Conservation (phyloP, 2,888 invertebrate species). For the Agonopterix subpropinquella region DNA sequence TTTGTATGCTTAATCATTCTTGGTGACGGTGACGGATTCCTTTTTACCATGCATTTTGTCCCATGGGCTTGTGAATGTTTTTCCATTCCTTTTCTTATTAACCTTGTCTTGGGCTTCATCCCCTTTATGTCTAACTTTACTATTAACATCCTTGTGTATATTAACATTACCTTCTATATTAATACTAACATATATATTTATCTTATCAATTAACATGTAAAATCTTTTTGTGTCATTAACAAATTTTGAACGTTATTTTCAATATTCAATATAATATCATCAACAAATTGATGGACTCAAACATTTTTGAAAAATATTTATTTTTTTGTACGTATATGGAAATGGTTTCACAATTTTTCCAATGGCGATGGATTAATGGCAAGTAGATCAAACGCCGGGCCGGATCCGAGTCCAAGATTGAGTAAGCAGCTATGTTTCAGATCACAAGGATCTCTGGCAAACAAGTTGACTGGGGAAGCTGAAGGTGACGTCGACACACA, state of each 20-base stretch:
- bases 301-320: background rate
- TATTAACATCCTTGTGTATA: background rate
- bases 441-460: slow-evolving; percentile 92
- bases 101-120: slow-evolving; percentile 16
- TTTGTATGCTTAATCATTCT: slow-evolving; percentile 72
- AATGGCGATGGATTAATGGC: slow-evolving; percentile 12
- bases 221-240: no score
- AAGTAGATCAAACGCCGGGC: slow-evolving; percentile 58
- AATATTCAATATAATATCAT: no score
- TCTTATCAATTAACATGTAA: no score
- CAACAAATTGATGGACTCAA: background rate
- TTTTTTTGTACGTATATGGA: background rate
- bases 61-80: slow-evolving; percentile 35
- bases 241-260: no score
- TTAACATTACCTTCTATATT: no score
- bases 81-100: slow-evolving; percentile 25
- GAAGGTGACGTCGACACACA: slow-evolving; percentile 97
- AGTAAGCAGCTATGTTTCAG: slow-evolving; percentile 81
- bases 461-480: slow-evolving; percentile 94
- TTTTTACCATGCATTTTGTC: slow-evolving; percentile 43
- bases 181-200: no score
- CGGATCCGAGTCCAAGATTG: slow-evolving; percentile 76
- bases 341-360: background rate
- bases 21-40: slow-evolving; percentile 72
- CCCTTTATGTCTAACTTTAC: background rate